Base-by-base conservation (phyloP, 1,140 invertebrate species). In the Pararge aegeria region DNA sequence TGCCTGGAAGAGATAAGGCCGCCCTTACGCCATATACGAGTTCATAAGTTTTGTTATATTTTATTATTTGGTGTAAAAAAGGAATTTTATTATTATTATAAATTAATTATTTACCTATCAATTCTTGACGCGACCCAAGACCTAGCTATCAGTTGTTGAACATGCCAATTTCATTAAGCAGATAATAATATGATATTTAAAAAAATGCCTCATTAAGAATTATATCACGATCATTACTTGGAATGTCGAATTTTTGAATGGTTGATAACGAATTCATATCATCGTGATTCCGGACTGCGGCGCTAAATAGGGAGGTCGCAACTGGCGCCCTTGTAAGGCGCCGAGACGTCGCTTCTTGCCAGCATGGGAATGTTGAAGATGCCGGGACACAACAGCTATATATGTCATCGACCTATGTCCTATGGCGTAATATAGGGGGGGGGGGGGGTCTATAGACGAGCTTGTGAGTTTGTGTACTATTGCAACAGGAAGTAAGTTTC, bases 251-350 rank as follows among this genome's bases (percentile, higher is more conserved):
- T 50, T 48, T 48, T 46, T 18, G 57, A 61, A 61, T 64, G 50
- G 49, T 12, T 55, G n/a, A 50, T 59, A 62, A 49, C 30, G 19
- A 60, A 65, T 65, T 60, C 55, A 53, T 29, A 44, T 61, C 61
- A 24, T 24, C 24, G 24, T 4, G 24, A 24, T 24, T n/a, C n/a
- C n/a, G n/a, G n/a, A n/a, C n/a, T 38, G 19, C 18, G 44, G 42
- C 40, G 54, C 50, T 55, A 49, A 61, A 55, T 52, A 58, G 57
- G 59, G 59, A 66, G 72, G 68, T 65, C 66, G 56, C 27, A 67
- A 27, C n/a, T 63, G 78, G 71, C 78, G 78, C 73, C 78, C 7
- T 62, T 42, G 7, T 37, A 19, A 12, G 75, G 78, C 75, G 75
- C 75, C 75, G 42, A 44, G 37, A 10, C 46, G 78, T 70, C 78